Evolutionary conservation across 2,888 invertebrate genomes (phyloP).

Genomic region (Tetrapedia diversipes): DNA sequence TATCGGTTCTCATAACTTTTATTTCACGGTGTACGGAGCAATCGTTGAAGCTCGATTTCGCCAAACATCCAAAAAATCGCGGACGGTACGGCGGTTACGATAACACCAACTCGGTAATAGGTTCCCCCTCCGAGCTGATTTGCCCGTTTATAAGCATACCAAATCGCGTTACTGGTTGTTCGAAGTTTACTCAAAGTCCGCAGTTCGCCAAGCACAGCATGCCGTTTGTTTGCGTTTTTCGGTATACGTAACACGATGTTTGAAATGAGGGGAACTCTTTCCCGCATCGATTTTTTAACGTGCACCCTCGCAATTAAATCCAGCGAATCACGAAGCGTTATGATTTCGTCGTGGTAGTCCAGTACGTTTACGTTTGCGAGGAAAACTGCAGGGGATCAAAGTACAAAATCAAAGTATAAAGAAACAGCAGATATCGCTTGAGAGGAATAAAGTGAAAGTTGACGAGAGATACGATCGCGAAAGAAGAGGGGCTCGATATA

Average conservation of each 20-base stretch:
- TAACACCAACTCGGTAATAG: conserved; percentile 11
- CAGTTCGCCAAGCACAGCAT: background rate
- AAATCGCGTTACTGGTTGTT: background rate
- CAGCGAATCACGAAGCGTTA: no score
- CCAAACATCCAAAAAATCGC: background rate
- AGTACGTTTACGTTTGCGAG: no score
- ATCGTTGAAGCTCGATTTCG: background rate
- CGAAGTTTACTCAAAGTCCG: background rate
- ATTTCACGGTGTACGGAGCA: background rate
- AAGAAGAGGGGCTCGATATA: no score
- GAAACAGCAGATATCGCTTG: no score
- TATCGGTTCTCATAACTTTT: background rate
- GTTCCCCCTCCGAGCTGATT: background rate
- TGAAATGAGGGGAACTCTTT: background rate
- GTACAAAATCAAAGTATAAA: no score
- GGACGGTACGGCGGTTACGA: no score
- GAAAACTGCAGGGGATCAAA: no score
- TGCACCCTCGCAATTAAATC: no score
- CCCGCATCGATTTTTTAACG: background rate
- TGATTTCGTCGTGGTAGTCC: no score
- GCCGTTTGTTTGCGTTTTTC: background rate
- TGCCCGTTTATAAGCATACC: background rate
- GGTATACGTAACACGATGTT: no score
- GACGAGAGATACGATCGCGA: no score
- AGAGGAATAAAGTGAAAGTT: no score